Evolutionary conservation across 2,113 vertebrate species (phyloP), one percentile per base, ranked within the genome.

Genomic region (Calidris pugnax): DNA sequence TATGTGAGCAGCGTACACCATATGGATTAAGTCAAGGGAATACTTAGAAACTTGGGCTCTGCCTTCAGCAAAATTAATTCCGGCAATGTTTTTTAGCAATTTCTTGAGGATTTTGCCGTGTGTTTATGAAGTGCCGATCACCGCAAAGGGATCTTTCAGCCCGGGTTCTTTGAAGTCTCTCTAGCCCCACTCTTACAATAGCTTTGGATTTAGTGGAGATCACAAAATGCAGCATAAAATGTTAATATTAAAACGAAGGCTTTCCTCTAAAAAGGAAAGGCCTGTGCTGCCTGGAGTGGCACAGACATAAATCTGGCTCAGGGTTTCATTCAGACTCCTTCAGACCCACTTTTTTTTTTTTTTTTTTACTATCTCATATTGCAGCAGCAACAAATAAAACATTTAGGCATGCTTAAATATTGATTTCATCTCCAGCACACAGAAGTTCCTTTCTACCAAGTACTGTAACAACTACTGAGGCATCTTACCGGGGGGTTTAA

Each of bases 1-100:
- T 85, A 96, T 93, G 90, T 88, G 85, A 95, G 87, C 89, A 93
- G 94, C 71, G 87, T 85, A 94, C 89, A 91, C 90, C 96, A 95
- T 93, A 95, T 95, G 82, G 90, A 92, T 94, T 80, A 91, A 94
- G 89, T 91, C 87, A 93, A 95, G 91, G 92, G 51, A 95, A 95
- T 78, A 69, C 94, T 92, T 71, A 89, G 78, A 91, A 94, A 81
- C 59, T 85, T 66, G 28, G 2, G 73, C 81, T 93, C 64, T 93
- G 90, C 93, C 64, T 95, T 93, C 88, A 90, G 92, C 79, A 87
- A 90, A 89, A 93, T 72, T 73, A 84, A 95, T 67, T 71, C 86
- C 14, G 27, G 85, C 90, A 78, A 87, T 45, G 23, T 63, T 95
- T 95, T 95, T 95, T 15, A 91, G 95, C 86, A 45, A 85, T 93